Evolutionary conservation across 2,113 vertebrate genomes (phyloP), one percentile per base, ranked within the genome.

Genomic region (Elephantulus edwardii): DNA sequence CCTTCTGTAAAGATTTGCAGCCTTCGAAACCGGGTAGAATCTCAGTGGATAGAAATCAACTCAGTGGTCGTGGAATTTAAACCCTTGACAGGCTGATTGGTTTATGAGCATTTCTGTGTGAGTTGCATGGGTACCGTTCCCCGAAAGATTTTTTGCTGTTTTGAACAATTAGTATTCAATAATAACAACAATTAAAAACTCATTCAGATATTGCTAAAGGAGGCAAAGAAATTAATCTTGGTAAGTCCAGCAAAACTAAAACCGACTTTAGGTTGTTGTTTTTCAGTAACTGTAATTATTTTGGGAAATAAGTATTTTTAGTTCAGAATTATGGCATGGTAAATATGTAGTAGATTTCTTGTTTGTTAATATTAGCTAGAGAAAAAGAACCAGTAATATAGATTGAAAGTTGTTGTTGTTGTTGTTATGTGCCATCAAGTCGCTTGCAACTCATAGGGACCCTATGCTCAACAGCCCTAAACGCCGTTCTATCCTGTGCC

Each of bases 171-270:
- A 74, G 44, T 91, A 12, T 64, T 93, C 60, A 70, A 17, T 66
- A 70, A 79, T 10, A 42, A 28, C 13, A 26, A 1, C 7, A 89
- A 16, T 14, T n/a, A 20, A 70, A 76, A 48, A 60, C 54, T 80
- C 54, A 72, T 38, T 22, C 86, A 1, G 46, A n/a, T 5, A 17
- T 46, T 81, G 42, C 28, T 71, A n/a, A n/a, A n/a, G n/a, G 40
- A 68, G 24, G 26, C 62, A 46, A 48, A 90, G 70, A 90, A 86
- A 83, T 77, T 17, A 88, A 79, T 30, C n/a, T n/a, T 76, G 90
- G 74, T 30, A 90, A 24, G 70, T 66, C 30, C 75, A 54, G 26
- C 20, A 58, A 70, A 91, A 83, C 58, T 52, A 74, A 93, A 86
- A 80, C 42, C 60, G 5, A 44, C 13, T 74, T 14, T 56, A 56